Percentiles rank a stretch among this genome's conserved stretches.
phyloP scores from a whole-genome alignment of 2,888 invertebrate genomes.

The Xylota segnis region DNA sequence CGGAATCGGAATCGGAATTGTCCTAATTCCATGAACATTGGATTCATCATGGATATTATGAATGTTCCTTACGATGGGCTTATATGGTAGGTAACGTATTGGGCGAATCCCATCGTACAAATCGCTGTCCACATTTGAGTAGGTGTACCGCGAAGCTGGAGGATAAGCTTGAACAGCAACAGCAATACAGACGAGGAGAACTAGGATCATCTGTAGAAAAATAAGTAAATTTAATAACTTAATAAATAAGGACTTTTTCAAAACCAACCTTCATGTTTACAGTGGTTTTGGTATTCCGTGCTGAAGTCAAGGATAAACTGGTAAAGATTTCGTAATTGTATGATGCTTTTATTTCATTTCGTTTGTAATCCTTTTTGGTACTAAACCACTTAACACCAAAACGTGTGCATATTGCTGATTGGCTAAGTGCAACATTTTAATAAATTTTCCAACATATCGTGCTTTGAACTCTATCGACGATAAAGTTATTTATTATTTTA shows the following conservation, averaged over 20 bases:
- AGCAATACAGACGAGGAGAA: conserved; percentile 1
- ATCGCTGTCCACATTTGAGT: neutral
- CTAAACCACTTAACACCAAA: neutral
- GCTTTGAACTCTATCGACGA: neutral
- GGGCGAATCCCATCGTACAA: neutral
- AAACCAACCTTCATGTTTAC: conserved; percentile 26
- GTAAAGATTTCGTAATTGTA: neutral
- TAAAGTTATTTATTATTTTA: neutral
- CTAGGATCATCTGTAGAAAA: conserved; percentile 1
- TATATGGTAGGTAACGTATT: neutral
- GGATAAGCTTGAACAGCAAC: neutral
- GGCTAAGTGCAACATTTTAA: neutral
- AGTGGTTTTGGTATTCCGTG: neutral
- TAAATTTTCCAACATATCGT: neutral
- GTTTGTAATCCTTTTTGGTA: no score
- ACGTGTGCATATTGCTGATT: no score
- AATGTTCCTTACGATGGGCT: neutral
- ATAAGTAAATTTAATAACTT: neutral
- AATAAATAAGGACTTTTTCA: no score
- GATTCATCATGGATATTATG: neutral
- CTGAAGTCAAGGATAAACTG: conserved; percentile 15
- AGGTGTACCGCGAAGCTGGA: neutral
- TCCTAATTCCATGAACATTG: neutral
- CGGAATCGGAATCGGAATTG: neutral
- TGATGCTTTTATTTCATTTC: neutral